phyloP scores from a whole-genome alignment of 2,113 vertebrate genomes.

The Bubo blakistoni region DNA sequence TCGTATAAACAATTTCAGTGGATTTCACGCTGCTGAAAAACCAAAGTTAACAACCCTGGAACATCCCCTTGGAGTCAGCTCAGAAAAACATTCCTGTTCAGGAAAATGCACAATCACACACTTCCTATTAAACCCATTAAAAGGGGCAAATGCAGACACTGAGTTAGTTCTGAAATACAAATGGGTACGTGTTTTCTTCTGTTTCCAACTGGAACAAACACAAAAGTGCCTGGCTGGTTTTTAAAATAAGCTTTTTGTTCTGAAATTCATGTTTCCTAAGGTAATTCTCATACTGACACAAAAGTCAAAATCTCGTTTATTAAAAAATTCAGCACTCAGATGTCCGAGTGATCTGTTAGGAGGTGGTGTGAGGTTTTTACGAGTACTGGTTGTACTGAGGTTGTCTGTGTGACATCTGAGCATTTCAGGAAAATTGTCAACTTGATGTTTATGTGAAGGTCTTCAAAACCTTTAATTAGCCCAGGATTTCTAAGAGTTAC shows the following conservation, averaged over 20 bases:
- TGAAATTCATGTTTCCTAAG: neutral
- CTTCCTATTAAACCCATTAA: neutral
- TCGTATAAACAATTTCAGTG: neutral
- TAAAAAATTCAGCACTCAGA: rapidly evolving
- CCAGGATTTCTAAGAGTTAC: neutral
- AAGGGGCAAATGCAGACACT: neutral
- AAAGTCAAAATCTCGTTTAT: neutral
- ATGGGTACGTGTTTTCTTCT: neutral
- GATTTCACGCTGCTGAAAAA: neutral
- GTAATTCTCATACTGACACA: neutral
- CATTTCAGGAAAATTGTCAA: neutral
- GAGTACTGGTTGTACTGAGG: neutral
- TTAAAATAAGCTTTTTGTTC: neutral
- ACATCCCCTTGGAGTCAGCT: neutral
- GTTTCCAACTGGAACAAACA: neutral
- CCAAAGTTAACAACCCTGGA: conserved; percentile 4
- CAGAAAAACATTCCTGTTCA: neutral
- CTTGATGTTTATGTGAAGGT: neutral
- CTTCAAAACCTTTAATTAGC: neutral
- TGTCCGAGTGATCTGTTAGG: rapidly evolving
- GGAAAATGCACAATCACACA: neutral
- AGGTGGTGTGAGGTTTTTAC: neutral
- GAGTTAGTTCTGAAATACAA: neutral
- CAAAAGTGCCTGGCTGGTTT: neutral
- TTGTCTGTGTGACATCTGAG: neutral